A percentile compares a stretch with the other conserved stretches of the same genome.
Evolutionary conservation across 2,113 vertebrate genomes (phyloP).

Genomic region (Sardina pilchardus): DNA sequence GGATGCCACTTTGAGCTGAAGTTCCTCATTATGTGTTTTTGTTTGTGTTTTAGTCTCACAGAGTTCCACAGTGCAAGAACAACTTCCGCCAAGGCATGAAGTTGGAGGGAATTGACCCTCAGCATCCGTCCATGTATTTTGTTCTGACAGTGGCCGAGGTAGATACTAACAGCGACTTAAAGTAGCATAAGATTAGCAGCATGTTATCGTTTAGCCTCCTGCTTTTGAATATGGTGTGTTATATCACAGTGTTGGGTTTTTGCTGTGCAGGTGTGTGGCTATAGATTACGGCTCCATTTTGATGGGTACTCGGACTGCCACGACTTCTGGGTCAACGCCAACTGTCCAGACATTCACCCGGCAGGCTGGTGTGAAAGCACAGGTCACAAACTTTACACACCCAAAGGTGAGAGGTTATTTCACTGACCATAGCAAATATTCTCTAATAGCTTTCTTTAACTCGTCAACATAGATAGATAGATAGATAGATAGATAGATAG

Average conservation of each 20-base stretch:
- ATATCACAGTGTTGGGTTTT: background rate
- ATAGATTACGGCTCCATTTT: constrained; percentile 92
- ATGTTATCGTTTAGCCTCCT: background rate
- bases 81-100: constrained; percentile 96
- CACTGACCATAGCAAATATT: background rate
- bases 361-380: constrained; percentile 95
- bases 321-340: constrained; percentile 97
- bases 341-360: constrained; percentile 89
- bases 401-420: constrained; percentile 83
- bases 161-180: background rate
- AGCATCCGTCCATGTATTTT: constrained; percentile 98
- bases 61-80: constrained; percentile 80
- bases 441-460: background rate
- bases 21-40: background rate
- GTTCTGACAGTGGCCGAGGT: constrained; percentile 97
- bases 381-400: constrained; percentile 90
- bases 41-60: constrained; percentile 73
- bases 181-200: background rate
- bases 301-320: constrained; percentile 96
- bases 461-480: background rate
- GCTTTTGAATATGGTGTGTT: background rate
- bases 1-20: background rate
- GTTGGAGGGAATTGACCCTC: constrained; percentile 93
- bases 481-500: no score
- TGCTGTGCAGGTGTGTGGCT: constrained; percentile 85